A percentile compares a stretch with the other conserved stretches of the same genome.
Conservation (phyloP, 2,113 vertebrate species). For the Sitta europaea region DNA sequence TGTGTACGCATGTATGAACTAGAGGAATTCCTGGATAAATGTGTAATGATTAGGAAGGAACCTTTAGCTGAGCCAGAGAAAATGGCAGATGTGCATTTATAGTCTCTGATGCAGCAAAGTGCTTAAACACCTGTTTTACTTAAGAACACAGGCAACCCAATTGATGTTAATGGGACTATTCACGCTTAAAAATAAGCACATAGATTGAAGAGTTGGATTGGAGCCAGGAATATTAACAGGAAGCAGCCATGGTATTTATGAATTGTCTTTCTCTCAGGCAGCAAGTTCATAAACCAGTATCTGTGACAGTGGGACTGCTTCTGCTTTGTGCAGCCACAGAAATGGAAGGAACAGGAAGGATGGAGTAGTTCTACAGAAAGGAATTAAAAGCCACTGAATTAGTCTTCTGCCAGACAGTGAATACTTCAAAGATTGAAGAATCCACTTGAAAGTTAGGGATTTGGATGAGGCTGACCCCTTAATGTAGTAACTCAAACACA, state of each 20-base stretch:
- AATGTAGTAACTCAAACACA: neutral
- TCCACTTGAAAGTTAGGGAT: neutral
- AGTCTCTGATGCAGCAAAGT: constrained; percentile 42
- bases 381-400: neutral
- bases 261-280: neutral
- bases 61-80: neutral
- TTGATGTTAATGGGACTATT: constrained; percentile 44
- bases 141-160: constrained; percentile 11
- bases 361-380: neutral
- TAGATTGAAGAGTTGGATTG: constrained; percentile 13
- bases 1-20: neutral
- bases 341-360: neutral
- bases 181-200: constrained; percentile 39
- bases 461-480: neutral
- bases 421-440: neutral
- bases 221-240: constrained; percentile 32
- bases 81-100: constrained; percentile 17
- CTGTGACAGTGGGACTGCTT: neutral
- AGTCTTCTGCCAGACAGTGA: neutral
- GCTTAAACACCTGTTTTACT: constrained; percentile 50
- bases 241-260: neutral
- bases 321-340: neutral
- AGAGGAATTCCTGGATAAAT: constrained; percentile 7
- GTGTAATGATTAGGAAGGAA: neutral
- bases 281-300: neutral